Conservation (phyloP, 2,113 vertebrate species). For the Pontoporia blainvillei region DNA sequence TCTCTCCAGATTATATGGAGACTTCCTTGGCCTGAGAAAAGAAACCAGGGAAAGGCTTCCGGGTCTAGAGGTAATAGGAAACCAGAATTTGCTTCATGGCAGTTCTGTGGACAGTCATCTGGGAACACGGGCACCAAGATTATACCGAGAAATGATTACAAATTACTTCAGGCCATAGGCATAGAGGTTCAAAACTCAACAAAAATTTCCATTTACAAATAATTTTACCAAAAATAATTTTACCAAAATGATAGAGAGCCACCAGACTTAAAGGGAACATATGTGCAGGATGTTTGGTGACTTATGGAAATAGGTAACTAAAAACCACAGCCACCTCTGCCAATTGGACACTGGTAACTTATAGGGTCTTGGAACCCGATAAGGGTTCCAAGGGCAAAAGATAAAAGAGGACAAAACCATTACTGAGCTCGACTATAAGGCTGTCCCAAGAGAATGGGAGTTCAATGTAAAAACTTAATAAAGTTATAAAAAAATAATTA, state of each 20-base stretch:
- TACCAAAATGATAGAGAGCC: background rate
- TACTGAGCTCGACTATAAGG: background rate
- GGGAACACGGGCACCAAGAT: accelerated
- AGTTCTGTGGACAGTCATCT: background rate
- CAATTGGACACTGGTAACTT: background rate
- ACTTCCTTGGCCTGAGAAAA: background rate
- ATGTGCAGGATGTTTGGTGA: background rate
- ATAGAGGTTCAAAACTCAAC: background rate
- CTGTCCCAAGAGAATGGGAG: background rate
- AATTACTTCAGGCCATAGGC: background rate
- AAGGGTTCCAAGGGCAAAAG: background rate
- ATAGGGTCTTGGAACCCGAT: background rate
- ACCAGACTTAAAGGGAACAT: background rate
- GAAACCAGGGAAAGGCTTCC: background rate
- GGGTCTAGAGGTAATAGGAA: background rate
- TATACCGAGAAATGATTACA: background rate
- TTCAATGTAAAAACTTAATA: background rate
- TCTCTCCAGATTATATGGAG: background rate
- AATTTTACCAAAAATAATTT: background rate
- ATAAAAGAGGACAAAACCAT: background rate
- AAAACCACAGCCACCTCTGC: background rate
- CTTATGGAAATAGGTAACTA: background rate
- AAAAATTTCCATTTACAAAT: background rate
- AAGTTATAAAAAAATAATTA: background rate
- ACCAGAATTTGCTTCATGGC: background rate